A percentile compares a stretch with the other conserved stretches of the same genome.
Evolutionary conservation across 1,140 invertebrate species (phyloP).

Genomic region (Drosophila willistoni): DNA sequence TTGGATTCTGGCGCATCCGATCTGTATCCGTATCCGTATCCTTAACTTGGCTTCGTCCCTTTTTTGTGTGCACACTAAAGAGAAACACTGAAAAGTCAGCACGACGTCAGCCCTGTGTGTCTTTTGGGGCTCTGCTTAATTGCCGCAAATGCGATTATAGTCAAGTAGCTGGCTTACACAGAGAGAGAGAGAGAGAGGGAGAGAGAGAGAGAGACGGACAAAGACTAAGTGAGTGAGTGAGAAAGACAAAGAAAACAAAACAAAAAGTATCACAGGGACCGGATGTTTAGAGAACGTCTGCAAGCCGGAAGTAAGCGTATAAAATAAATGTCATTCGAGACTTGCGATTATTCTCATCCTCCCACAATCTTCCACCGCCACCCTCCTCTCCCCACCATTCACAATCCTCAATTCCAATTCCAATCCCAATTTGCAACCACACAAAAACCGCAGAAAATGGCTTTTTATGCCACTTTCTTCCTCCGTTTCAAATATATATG

Average conservation of each 20-base stretch:
- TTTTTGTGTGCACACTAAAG: conserved; percentile 4
- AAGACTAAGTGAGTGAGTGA: too few species aligned
- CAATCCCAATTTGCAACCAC: conserved; percentile 25
- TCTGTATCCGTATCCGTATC: conserved; percentile 29
- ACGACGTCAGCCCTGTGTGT: too few species aligned
- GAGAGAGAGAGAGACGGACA: too few species aligned
- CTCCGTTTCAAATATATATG: background rate
- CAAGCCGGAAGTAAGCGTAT: conserved; percentile 75
- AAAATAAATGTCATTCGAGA: conserved; percentile 76
- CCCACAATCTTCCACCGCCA: background rate
- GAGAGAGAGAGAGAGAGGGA: conserved; percentile 12
- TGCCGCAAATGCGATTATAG: conserved; percentile 80
- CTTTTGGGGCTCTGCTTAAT: conserved; percentile 62
- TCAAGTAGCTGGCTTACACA: conserved; percentile 77
- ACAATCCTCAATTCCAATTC: background rate
- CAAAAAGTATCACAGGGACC: conserved; percentile 75
- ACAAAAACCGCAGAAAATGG: conserved; percentile 74
- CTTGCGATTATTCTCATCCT: conserved; percentile 12
- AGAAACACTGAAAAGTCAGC: too few species aligned
- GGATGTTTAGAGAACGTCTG: conserved; percentile 76
- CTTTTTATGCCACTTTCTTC: conserved; percentile 68
- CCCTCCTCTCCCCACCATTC: background rate
- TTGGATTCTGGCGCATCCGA: conserved; percentile 12
- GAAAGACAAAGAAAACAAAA: conserved; percentile 20
- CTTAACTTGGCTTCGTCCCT: conserved; percentile 3